Conservation (phyloP, 2,113 vertebrate species). For the Ia io region DNA sequence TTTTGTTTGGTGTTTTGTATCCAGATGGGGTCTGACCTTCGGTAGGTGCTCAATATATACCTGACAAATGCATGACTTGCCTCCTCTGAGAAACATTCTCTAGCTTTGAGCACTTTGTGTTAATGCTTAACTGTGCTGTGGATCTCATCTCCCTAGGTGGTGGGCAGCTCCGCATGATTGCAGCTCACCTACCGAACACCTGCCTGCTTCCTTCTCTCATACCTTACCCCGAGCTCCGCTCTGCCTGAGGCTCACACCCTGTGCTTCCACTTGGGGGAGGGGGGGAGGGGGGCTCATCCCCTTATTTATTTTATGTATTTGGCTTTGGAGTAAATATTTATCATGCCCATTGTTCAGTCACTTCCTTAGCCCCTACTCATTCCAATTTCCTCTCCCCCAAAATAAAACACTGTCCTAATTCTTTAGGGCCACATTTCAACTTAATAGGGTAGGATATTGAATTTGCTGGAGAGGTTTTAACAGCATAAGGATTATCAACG, state of each 20-base stretch:
- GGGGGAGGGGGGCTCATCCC: no score
- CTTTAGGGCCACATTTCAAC: neutral
- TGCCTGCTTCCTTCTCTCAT: neutral
- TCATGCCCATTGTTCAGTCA: neutral
- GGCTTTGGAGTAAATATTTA: neutral
- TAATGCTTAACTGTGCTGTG: neutral
- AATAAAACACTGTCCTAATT: neutral
- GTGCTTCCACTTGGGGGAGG: no score
- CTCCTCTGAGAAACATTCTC: neutral
- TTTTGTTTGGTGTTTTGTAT: neutral
- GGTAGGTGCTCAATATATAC: fast-evolving
- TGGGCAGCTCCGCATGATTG: neutral
- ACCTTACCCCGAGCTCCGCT: neutral
- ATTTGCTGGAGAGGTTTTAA: neutral
- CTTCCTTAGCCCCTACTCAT: neutral
- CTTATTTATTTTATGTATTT: neutral
- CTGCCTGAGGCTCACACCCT: neutral
- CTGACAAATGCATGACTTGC: neutral
- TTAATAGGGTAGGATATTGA: neutral
- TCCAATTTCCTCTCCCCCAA: neutral
- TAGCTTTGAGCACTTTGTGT: neutral
- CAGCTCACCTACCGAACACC: neutral
- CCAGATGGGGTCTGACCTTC: neutral
- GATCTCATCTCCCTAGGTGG: neutral
- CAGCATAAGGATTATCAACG: neutral